Percentiles rank a stretch among this genome's conserved stretches.
Conservation (phyloP, 2,888 invertebrate genomes). For the Melipona bicolor region DNA sequence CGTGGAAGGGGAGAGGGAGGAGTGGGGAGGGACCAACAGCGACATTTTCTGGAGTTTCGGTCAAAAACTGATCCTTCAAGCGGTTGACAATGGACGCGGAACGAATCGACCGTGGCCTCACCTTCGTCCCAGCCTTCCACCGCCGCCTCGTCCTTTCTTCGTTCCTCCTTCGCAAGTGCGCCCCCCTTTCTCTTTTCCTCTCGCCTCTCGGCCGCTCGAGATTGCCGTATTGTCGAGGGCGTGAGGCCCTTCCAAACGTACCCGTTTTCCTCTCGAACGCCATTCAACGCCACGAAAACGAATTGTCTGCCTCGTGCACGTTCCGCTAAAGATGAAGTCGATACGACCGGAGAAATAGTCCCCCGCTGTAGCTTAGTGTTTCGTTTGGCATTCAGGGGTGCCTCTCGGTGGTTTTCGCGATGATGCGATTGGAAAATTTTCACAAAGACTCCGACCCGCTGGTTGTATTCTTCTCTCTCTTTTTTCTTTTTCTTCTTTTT, state of each 20-base stretch:
- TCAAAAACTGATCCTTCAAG: conserved; percentile 75
- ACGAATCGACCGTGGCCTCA: conserved; percentile 67
- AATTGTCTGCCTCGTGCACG: conserved; percentile 12
- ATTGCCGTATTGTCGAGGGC: conserved; percentile 73
- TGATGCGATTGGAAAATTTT: conserved; percentile 2
- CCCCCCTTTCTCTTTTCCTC: conserved; percentile 15
- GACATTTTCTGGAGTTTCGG: conserved; percentile 72
- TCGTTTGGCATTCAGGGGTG: neutral
- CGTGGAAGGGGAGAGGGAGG: no score
- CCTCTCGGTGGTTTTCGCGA: neutral
- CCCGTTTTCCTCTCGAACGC: conserved; percentile 71
- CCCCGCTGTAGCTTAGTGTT: neutral
- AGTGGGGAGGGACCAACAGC: conserved; percentile 14
- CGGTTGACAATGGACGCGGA: conserved; percentile 69
- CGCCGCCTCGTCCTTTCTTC: neutral
- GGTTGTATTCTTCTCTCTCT: no score
- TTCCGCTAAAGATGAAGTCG: neutral
- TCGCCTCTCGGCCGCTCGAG: conserved; percentile 32
- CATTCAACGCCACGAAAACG: conserved; percentile 65
- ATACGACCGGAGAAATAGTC: neutral
- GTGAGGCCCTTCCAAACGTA: conserved; percentile 68
- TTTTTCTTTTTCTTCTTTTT: neutral
- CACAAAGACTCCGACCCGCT: neutral
- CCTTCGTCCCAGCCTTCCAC: conserved; percentile 52
- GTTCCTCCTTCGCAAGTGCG: neutral